A percentile compares a stretch with the other conserved stretches of the same genome.
Conservation (phyloP, 1,140 invertebrate species). For the Bombus consobrinus region DNA sequence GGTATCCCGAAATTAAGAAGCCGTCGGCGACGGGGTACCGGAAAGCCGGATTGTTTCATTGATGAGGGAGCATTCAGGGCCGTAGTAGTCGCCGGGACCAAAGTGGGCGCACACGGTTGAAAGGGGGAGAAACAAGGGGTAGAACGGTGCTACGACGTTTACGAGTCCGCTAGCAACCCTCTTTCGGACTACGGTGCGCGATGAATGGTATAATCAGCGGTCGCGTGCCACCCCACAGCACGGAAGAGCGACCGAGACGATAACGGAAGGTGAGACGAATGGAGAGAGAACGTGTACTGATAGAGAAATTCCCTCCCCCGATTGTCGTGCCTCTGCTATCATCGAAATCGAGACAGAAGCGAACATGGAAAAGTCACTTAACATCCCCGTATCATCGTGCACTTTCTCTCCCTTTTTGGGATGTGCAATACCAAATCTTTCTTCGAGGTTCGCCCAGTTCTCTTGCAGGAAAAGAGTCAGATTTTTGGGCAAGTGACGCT, state of each 20-base stretch:
- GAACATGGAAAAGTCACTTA: slow-evolving; percentile 77
- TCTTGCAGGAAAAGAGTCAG: background rate
- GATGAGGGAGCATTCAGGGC: slow-evolving; percentile 80
- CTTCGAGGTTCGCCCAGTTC: background rate
- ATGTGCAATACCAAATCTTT: background rate
- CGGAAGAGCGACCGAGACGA: slow-evolving; percentile 40
- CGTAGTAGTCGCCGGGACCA: slow-evolving; percentile 42
- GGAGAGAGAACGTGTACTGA: slow-evolving; percentile 30
- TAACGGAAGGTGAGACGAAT: slow-evolving; percentile 47
- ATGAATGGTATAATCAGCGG: slow-evolving; percentile 83
- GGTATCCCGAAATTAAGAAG: slow-evolving; percentile 55
- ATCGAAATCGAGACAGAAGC: slow-evolving; percentile 70
- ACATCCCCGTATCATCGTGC: slow-evolving; percentile 13
- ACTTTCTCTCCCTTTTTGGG: background rate
- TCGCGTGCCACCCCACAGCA: slow-evolving; percentile 77
- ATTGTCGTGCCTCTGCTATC: slow-evolving; percentile 74
- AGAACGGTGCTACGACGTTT: slow-evolving; percentile 73
- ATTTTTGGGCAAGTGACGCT: background rate
- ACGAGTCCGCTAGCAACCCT: slow-evolving; percentile 77
- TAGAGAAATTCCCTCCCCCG: slow-evolving; percentile 32
- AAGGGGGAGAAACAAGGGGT: slow-evolving; percentile 41
- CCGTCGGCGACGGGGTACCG: slow-evolving; percentile 59
- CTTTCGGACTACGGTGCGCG: slow-evolving; percentile 72
- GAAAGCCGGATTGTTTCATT: slow-evolving; percentile 80
- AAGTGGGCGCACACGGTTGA: slow-evolving; percentile 57